phyloP scores from a whole-genome alignment of 1,140 invertebrate genomes.

The Neodiprion lecontei region DNA sequence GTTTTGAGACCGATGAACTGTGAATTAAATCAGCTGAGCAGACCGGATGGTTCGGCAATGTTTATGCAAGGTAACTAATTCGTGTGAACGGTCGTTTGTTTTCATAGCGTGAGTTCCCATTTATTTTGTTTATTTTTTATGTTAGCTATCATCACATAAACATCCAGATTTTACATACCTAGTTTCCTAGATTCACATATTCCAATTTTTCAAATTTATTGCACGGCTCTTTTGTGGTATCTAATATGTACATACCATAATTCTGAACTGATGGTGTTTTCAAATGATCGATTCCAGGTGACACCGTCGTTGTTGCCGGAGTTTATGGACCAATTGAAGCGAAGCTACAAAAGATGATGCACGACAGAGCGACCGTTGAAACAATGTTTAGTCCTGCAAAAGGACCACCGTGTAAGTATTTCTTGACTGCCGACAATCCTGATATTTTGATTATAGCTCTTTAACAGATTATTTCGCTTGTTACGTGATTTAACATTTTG shows the following conservation, averaged over 20 bases:
- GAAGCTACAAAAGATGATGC: constrained; percentile 76
- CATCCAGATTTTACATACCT: too few relatives aligned
- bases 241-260: too few relatives aligned
- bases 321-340: constrained; percentile 87
- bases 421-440: constrained; percentile 14
- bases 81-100: not conserved
- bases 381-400: constrained; percentile 78
- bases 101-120: too few relatives aligned
- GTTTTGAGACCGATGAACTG: constrained; percentile 64
- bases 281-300: constrained; percentile 61
- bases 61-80: constrained; percentile 69
- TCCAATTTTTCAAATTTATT: too few relatives aligned
- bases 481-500: not conserved
- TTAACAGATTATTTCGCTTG: constrained; percentile 42
- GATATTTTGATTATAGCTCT: not conserved
- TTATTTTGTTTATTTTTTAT: too few relatives aligned
- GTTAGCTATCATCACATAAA: too few relatives aligned
- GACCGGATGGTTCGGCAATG: constrained; percentile 78
- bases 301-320: constrained; percentile 77
- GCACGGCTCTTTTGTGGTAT: too few relatives aligned
- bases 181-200: too few relatives aligned
- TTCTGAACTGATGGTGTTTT: too few relatives aligned
- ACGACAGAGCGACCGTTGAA: constrained; percentile 81
- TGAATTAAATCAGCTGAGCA: constrained; percentile 72
- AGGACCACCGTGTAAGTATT: constrained; percentile 72